Evolutionary conservation across 2,113 vertebrate genomes (phyloP).

Genomic region (Martes martes): DNA sequence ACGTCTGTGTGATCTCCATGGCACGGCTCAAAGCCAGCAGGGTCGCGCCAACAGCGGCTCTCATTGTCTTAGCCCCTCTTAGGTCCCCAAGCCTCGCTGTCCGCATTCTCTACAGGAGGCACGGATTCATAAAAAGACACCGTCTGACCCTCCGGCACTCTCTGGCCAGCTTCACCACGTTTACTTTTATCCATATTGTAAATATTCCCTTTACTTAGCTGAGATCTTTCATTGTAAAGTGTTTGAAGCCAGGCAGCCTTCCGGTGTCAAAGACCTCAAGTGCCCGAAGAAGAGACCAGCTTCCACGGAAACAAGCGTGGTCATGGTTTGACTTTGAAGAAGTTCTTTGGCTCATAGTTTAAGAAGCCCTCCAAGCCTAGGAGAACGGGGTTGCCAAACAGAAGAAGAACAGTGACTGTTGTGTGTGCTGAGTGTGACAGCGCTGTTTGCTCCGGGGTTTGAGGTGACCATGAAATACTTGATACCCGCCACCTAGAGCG

Average conservation of each 20-base stretch:
- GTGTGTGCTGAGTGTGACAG: not conserved
- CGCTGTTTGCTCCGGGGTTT: not conserved
- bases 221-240: constrained; percentile 24
- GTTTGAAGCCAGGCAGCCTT: constrained; percentile 25
- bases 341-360: not conserved
- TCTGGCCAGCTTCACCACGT: accelerated
- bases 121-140: not conserved
- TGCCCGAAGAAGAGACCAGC: not conserved
- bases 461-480: not conserved
- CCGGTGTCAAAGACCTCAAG: not conserved
- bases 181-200: not conserved
- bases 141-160: not conserved
- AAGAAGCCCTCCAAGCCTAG: not conserved
- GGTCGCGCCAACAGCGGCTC: not conserved
- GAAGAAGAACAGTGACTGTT: not conserved
- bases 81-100: not conserved
- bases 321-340: constrained; percentile 47
- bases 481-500: not conserved
- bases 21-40: accelerated
- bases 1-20: accelerated
- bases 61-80: not conserved
- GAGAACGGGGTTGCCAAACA: not conserved
- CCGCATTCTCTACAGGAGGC: not conserved
- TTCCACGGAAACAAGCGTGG: not conserved
- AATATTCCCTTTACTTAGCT: constrained; percentile 37